These are phyloP conservation scores for Ophioderma brevispina DNA, from an alignment of 35 echinoderm and acorn worm genomes.

Conservation along the genomic window DNA sequence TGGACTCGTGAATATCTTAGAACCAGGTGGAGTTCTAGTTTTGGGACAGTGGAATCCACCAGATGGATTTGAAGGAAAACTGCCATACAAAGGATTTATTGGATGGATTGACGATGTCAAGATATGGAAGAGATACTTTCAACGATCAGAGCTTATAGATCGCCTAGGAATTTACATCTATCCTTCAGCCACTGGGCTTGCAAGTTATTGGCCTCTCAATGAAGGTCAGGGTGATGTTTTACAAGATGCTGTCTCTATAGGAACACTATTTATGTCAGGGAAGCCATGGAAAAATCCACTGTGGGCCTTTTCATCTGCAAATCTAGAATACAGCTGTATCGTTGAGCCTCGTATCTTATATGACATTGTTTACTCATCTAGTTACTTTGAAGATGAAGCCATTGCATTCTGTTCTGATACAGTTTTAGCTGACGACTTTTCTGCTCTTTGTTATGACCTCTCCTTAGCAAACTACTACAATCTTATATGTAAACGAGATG, in stretches of 20 bases:
- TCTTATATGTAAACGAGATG: conserved; percentile 60
- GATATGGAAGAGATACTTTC: conserved; percentile 67
- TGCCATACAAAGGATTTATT: conserved; percentile 63
- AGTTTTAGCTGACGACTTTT: conserved; percentile 19
- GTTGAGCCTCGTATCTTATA: background rate
- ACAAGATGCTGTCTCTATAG: conserved; percentile 52
- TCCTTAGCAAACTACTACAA: conserved; percentile 55
- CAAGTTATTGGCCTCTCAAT: conserved; percentile 73
- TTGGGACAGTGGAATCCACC: conserved; percentile 79
- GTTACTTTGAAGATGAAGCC: conserved; percentile 5
- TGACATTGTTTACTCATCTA: background rate
- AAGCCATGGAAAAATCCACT: conserved; percentile 58
- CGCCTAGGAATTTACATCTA: conserved; percentile 21
- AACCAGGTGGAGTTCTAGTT: conserved; percentile 62
- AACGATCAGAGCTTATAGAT: conserved; percentile 22
- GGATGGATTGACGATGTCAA: conserved; percentile 82
- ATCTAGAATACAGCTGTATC: conserved; percentile 12
- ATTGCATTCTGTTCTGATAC: conserved; percentile 18
- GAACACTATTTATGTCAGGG: conserved; percentile 24
- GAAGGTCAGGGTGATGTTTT: conserved; percentile 69
- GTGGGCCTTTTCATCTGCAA: conserved; percentile 69
- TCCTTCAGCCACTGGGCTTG: conserved; percentile 14
- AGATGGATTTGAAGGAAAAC: conserved; percentile 23
- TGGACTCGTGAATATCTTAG: conserved; percentile 18
- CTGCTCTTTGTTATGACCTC: conserved; percentile 7